phyloP scores from a whole-genome alignment of 2,797 vertebrate genomes.

The Phrynocephalus vlangalii region DNA sequence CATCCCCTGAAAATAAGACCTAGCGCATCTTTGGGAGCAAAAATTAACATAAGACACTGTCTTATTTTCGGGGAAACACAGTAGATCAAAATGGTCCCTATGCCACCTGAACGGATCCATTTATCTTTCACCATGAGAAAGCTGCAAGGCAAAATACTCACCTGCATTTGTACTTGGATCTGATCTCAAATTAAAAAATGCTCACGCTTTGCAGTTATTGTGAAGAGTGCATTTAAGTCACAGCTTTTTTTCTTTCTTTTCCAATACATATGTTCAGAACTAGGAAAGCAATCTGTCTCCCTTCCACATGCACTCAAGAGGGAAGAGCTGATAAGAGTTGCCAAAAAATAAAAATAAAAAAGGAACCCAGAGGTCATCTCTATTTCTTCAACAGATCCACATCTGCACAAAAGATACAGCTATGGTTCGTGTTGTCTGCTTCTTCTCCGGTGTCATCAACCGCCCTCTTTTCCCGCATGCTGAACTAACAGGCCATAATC shows the following conservation, averaged over 20 bases:
- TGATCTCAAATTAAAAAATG: neutral
- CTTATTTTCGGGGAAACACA: too few species aligned
- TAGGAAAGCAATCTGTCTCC: neutral
- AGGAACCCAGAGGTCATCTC: neutral
- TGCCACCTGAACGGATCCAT: neutral
- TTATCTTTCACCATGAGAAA: neutral
- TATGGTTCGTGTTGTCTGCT: neutral
- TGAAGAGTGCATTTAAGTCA: neutral
- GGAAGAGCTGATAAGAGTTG: neutral
- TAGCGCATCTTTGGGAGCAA: too few species aligned
- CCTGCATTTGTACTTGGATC: neutral
- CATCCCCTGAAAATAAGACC: too few species aligned
- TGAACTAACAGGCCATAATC: neutral
- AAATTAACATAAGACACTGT: too few species aligned
- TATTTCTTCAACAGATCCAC: constrained; percentile 1
- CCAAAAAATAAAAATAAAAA: neutral
- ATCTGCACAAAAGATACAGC: constrained; percentile 20
- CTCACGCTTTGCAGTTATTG: neutral
- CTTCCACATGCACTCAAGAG: neutral
- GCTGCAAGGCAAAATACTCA: neutral
- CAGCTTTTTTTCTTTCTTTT: neutral
- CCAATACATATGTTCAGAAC: neutral
- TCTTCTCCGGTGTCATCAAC: neutral
- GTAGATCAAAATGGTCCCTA: constrained; percentile 4
- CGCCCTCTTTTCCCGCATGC: neutral